Conservation (phyloP, 2,888 invertebrate genomes). For the Ischnura elegans region DNA sequence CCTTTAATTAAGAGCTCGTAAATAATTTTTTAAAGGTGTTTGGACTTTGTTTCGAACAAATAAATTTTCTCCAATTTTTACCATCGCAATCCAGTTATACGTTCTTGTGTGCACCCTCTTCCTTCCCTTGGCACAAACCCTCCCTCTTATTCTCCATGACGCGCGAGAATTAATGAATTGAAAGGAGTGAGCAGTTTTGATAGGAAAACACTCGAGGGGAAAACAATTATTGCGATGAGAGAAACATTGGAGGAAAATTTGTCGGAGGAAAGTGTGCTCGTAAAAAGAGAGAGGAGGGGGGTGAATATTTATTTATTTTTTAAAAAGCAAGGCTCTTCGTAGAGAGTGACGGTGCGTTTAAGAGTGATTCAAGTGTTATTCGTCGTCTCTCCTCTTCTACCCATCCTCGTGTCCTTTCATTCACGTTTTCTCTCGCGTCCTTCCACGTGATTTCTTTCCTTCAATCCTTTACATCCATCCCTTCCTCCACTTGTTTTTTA, state of each 20-base stretch:
- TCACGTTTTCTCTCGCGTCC: not conserved
- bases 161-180: not conserved
- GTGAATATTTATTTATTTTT: too few relatives aligned
- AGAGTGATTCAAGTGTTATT: not conserved
- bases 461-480: not conserved
- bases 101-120: too few relatives aligned
- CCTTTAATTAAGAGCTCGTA: too few relatives aligned
- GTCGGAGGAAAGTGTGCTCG: too few relatives aligned
- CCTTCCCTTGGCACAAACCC: too few relatives aligned
- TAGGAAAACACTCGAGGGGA: not conserved
- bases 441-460: not conserved
- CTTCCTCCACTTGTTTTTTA: not conserved
- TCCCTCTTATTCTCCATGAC: too few relatives aligned
- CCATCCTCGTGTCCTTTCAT: not conserved
- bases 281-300: too few relatives aligned
- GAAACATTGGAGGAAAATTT: not conserved
- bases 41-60: too few relatives aligned
- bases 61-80: too few relatives aligned
- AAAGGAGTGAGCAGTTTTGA: not conserved
- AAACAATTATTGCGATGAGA: not conserved
- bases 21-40: too few relatives aligned
- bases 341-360: not conserved
- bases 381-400: not conserved
- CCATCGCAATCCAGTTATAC: too few relatives aligned
- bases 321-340: too few relatives aligned